Percentiles rank a stretch among this genome's conserved stretches.
Evolutionary conservation across 2,113 vertebrate genomes (phyloP).

Genomic region (Atrichornis clamosus): DNA sequence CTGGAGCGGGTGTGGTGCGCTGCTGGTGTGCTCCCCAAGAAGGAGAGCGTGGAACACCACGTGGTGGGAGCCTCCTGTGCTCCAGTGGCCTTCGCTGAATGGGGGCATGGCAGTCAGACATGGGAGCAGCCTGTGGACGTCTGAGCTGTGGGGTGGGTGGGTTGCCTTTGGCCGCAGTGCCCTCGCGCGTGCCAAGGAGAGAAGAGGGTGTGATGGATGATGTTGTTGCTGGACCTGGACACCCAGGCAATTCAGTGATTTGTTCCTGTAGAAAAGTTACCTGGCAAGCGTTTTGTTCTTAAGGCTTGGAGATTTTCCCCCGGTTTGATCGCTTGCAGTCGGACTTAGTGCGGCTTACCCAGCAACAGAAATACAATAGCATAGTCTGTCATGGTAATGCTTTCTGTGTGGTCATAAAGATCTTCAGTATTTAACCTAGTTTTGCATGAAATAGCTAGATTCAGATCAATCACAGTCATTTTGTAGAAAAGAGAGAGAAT

Average conservation of each 20-base stretch:
- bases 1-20: neutral
- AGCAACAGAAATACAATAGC: slow-evolving; percentile 2
- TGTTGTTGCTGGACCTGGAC: neutral
- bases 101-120: fast-evolving
- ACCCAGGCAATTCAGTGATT: neutral
- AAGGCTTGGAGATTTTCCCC: neutral
- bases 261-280: neutral
- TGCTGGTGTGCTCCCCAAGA: fast-evolving
- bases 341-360: neutral
- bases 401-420: slow-evolving; percentile 60
- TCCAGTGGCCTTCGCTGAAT: neutral
- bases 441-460: slow-evolving; percentile 61
- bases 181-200: fast-evolving
- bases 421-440: slow-evolving; percentile 59
- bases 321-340: neutral
- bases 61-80: neutral
- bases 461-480: slow-evolving; percentile 59
- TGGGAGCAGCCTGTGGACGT: neutral
- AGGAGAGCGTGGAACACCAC: neutral
- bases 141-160: neutral
- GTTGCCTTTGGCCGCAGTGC: neutral
- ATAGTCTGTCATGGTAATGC: slow-evolving; percentile 4
- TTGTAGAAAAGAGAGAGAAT: slow-evolving; percentile 45
- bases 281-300: neutral
- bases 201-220: neutral